Percentiles rank a stretch among this genome's conserved stretches.
phyloP scores from a whole-genome alignment of 1,140 invertebrate genomes.

The Eumeta japonica region DNA sequence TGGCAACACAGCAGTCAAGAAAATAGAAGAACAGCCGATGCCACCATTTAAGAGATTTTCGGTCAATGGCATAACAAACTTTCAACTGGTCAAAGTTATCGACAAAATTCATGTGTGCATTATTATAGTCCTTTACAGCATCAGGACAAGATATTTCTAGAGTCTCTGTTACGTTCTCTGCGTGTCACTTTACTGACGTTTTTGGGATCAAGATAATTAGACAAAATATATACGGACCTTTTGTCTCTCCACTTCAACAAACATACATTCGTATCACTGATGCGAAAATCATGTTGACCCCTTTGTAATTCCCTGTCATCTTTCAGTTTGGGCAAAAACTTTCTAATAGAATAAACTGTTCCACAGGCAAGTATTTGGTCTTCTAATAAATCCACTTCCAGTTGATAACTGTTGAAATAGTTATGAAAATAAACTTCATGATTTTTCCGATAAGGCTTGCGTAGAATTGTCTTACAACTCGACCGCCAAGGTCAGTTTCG shows the following conservation, averaged over 20 bases:
- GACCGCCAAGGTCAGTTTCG: conserved; percentile 1
- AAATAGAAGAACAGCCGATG: conserved; percentile 13
- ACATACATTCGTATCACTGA: conserved; percentile 6
- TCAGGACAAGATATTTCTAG: conserved; percentile 6
- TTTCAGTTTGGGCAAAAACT: conserved; percentile 8
- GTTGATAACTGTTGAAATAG: conserved; percentile 10
- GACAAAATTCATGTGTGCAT: conserved; percentile 11
- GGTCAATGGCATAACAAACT: conserved; percentile 6
- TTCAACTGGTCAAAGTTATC: conserved; percentile 1
- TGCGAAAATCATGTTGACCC: conserved; percentile 7
- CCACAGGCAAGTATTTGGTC: conserved; percentile 7
- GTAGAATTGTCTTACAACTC: not conserved
- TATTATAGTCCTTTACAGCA: conserved; percentile 11
- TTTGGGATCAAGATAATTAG: conserved; percentile 10
- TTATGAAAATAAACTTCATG: conserved; percentile 13
- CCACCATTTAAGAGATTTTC: conserved; percentile 11
- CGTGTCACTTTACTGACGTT: conserved; percentile 6
- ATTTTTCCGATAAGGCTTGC: conserved; percentile 4
- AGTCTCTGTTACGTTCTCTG: conserved; percentile 6
- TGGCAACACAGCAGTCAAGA: conserved; percentile 12
- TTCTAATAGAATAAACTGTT: conserved; percentile 9
- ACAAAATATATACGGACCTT: conserved; percentile 10
- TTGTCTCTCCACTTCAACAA: conserved; percentile 9
- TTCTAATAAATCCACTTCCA: conserved; percentile 6
- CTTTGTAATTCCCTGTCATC: conserved; percentile 9